Base-by-base conservation (phyloP, 2,888 invertebrate genomes). In the Mesorhabditis belari region DNA sequence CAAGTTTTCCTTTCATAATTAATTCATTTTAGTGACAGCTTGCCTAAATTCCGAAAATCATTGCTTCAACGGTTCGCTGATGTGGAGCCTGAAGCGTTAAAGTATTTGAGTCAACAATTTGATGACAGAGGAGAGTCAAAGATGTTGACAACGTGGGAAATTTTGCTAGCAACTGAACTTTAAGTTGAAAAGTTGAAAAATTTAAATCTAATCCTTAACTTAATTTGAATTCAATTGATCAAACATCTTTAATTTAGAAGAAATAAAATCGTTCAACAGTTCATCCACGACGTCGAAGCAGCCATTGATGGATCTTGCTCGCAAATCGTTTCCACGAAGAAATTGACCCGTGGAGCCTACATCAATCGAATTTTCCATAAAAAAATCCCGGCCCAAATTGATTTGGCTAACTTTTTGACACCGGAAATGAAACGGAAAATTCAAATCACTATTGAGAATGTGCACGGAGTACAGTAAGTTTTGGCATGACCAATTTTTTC, bases 341-440 rank as follows among this genome's bases (percentile, higher is more conserved):
- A 98, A 83, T 85, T 98, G 63, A 94, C 93, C 3, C 96, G 98
- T 66, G 98, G 98, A 84, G 98, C 98, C 73, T 92, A 93, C 85
- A 98, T 98, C 80, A 98, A 98, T 84, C 87, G 64, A 75, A 87
- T 98, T 79, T 98, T 98, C 86, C 96, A 96, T 83, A 96, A 98
- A 85, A 87, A 98, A 49, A 94, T 98, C 83, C 96, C 96, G 23
- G 98, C 96, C 84, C 96, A 95, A 85, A 91, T 95, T 77, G 94
- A 94, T 73, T 94, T 94, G 86, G 96, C 96, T 93, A 94, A 95
- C 82, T 94, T 94, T 82, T 96, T 98, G 81, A 98, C 98, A 83
- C 95, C 96, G 83, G 96, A 96, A 82, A 84, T 98, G 71, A 87
- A 98, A 51, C 87, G 91, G 72, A 96, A 98, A 85, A 98, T 98